Percentiles rank a stretch among this genome's conserved stretches.
phyloP scores from a whole-genome alignment of 2,888 invertebrate species.

The Leucania comma region DNA sequence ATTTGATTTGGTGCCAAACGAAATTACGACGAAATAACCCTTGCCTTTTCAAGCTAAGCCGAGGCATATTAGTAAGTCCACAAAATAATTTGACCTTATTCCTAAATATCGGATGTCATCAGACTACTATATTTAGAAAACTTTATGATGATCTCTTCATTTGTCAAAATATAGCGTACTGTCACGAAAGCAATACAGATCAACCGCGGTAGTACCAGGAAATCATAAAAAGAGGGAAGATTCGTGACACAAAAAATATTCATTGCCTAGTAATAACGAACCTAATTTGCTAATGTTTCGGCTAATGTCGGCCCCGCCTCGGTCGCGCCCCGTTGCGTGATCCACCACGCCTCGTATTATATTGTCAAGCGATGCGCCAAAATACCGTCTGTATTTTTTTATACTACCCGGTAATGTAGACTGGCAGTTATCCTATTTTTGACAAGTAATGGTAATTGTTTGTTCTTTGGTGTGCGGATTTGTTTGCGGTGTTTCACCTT shows the following conservation, averaged over 20 bases:
- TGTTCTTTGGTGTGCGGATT: not conserved
- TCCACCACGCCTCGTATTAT: slow-evolving; percentile 50
- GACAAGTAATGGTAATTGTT: slow-evolving; percentile 26
- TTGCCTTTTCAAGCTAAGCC: slow-evolving; percentile 6
- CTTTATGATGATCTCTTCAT: not conserved
- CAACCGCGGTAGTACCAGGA: slow-evolving; percentile 30
- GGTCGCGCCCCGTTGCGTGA: slow-evolving; percentile 66
- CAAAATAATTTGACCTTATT: too few species aligned
- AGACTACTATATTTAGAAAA: slow-evolving; percentile 8
- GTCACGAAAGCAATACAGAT: slow-evolving; percentile 13
- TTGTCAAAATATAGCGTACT: not conserved
- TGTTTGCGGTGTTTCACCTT: slow-evolving; percentile 2
- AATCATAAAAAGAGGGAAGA: slow-evolving; percentile 34
- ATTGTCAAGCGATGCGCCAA: slow-evolving; percentile 59
- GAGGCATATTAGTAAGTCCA: not conserved
- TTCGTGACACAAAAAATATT: slow-evolving; percentile 44
- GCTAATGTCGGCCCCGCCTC: slow-evolving; percentile 62
- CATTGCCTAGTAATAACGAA: slow-evolving; percentile 33
- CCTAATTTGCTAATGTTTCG: slow-evolving; percentile 68
- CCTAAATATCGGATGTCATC: not conserved
- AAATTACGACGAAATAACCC: slow-evolving; percentile 7
- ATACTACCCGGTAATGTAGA: slow-evolving; percentile 42
- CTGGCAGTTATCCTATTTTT: slow-evolving; percentile 27
- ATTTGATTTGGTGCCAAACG: slow-evolving; percentile 26
- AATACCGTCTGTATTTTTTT: slow-evolving; percentile 52